Base-by-base conservation (phyloP, 1,140 invertebrate species). In the Calephelis nemesis region DNA sequence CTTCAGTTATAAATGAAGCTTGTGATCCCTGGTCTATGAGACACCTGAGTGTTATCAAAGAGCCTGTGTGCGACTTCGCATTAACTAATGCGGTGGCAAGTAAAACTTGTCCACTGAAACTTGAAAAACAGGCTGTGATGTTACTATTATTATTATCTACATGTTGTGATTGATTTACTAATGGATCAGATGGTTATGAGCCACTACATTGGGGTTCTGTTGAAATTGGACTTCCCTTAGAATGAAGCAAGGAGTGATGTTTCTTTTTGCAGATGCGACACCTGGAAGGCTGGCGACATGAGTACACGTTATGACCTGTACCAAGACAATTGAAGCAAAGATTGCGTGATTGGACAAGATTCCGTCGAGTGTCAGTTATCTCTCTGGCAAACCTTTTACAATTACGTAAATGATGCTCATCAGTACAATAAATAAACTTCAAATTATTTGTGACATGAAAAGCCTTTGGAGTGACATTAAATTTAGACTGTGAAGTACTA, bases 261-360 rank as follows among this genome's bases (percentile, higher is more conserved):
- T 63, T 63, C 15, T 63, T 60, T 11, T 66, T 65, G 62, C 70
- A 71, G 63, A 75, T 54, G 15, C 49, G 47, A 64, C 65, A 70
- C n/a, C 40, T 73, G 11, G 66, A 64, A 11, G 45, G n/a, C 15
- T 69, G 73, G 58, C 67, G 52, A 19, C 70, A 72, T 11, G 39
- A 50, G 6, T 65, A 64, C 13, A 62, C 63, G 13, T 12, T 12
- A 40, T 73, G 71, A 60, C 69, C 69, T 10, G 48, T 48, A 48
- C 65, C 65, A 50, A 73, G 48, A 60, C 71, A 72, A 62, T 72
- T 72, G 8, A 72, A 72, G 45, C 70, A 72, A 48, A 72, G 62
- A 15, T 60, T 68, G 50, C 68, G 60, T 50, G 63, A 65, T 49
- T 60, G 47, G 1, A 72, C 70, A 45, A 72, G 68, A 13, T 68